Conservation (phyloP, 1,140 invertebrate genomes). For the Lamellibrachia luymesi region DNA sequence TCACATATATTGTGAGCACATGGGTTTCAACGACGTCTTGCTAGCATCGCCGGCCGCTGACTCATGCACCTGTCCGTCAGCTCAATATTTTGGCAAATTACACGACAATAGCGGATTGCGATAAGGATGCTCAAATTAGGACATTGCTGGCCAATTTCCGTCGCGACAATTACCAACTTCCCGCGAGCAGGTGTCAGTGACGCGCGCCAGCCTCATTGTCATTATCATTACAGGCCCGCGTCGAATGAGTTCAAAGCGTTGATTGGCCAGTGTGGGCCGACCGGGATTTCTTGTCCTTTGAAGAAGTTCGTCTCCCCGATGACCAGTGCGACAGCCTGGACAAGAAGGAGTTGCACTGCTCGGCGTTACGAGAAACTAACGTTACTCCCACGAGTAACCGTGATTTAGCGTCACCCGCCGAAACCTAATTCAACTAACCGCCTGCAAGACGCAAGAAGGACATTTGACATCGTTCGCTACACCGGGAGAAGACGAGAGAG, state of each 20-base stretch:
- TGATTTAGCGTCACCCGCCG: neutral
- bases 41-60: neutral
- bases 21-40: neutral
- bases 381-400: neutral
- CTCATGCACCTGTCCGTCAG: neutral
- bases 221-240: neutral
- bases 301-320: neutral
- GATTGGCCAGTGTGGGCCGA: neutral
- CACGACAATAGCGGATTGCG: constrained; percentile 3
- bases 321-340: neutral
- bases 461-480: neutral
- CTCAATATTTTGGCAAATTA: neutral
- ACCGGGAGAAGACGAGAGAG: neutral
- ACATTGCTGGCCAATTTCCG: neutral
- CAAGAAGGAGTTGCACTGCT: neutral
- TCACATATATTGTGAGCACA: neutral
- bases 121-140: constrained; percentile 5
- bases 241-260: neutral
- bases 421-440: neutral
- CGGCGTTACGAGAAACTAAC: neutral
- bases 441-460: neutral
- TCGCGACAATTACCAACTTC: neutral
- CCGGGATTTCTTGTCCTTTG: neutral
- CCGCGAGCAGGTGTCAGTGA: neutral
- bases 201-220: neutral